phyloP scores from a whole-genome alignment of 2,888 invertebrate species.

The Antitype chi region DNA sequence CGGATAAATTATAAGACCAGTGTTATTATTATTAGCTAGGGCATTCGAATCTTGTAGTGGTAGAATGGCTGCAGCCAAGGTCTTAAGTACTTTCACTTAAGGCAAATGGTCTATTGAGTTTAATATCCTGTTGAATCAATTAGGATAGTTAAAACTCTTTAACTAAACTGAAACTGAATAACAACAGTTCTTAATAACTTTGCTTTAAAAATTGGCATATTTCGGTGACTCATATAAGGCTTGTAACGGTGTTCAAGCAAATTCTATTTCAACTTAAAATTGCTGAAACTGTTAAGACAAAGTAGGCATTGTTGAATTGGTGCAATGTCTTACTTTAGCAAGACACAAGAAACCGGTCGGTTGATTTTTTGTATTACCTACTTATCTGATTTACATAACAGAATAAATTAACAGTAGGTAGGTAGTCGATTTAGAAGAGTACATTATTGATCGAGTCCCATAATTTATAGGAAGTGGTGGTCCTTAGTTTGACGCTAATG shows the following conservation, averaged over 20 bases:
- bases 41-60: not conserved
- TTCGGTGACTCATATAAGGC: not conserved
- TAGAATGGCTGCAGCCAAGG: conserved; percentile 35
- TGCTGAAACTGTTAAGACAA: conserved; percentile 1
- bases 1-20: not conserved
- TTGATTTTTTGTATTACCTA: conserved; percentile 5
- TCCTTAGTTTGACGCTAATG: not conserved
- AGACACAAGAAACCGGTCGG: conserved; percentile 31
- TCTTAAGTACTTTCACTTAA: conserved; percentile 55
- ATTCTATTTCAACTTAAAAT: conserved; percentile 5
- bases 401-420: not conserved
- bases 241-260: not conserved
- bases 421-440: not conserved
- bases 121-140: conserved; percentile 5
- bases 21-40: not conserved
- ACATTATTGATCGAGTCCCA: not conserved
- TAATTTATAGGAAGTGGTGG: not conserved
- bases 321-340: conserved; percentile 11
- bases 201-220: not conserved
- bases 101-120: conserved; percentile 9
- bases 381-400: not conserved
- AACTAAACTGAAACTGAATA: not conserved
- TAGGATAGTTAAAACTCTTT: not conserved
- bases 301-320: conserved; percentile 20
- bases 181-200: not conserved